These are phyloP conservation scores for Danio tinwini DNA, from an alignment of 2,797 vertebrate species.

Conservation along the genomic window DNA sequence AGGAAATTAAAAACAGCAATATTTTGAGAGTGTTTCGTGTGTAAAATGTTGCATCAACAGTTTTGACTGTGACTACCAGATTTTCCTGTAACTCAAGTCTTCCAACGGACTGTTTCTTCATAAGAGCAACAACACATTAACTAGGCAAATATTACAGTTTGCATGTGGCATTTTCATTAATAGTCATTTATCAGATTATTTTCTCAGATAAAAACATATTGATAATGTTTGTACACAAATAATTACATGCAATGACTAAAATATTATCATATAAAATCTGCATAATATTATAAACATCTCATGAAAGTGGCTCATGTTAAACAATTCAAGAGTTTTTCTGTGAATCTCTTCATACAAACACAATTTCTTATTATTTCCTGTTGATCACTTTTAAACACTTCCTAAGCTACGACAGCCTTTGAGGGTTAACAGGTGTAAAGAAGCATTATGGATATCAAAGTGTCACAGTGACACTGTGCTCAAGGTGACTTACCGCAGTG, in stretches of 20 bases:
- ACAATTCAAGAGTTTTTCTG: no score
- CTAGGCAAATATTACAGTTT: conserved; percentile 3
- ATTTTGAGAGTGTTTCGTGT: neutral
- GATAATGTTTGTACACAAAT: neutral
- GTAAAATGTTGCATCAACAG: neutral
- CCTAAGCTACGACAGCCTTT: neutral
- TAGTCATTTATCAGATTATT: neutral
- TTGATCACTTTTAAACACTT: neutral
- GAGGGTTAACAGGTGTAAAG: conserved; percentile 17
- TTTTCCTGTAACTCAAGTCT: conserved; percentile 5
- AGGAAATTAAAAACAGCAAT: neutral
- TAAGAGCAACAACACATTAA: neutral
- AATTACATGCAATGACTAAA: no score
- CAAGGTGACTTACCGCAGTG: conserved; percentile 24
- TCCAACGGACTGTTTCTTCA: neutral
- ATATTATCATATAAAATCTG: no score
- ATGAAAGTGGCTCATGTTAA: no score
- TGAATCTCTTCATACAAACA: no score
- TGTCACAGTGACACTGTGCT: neutral
- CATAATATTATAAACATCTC: no score
- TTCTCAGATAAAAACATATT: neutral
- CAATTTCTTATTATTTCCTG: neutral
- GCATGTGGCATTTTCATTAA: neutral
- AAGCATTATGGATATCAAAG: neutral
- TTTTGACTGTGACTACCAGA: neutral